These are phyloP conservation scores for Phylloscopus trochiloides DNA, from an alignment of 2,113 vertebrate genomes.

Conservation along the genomic window DNA sequence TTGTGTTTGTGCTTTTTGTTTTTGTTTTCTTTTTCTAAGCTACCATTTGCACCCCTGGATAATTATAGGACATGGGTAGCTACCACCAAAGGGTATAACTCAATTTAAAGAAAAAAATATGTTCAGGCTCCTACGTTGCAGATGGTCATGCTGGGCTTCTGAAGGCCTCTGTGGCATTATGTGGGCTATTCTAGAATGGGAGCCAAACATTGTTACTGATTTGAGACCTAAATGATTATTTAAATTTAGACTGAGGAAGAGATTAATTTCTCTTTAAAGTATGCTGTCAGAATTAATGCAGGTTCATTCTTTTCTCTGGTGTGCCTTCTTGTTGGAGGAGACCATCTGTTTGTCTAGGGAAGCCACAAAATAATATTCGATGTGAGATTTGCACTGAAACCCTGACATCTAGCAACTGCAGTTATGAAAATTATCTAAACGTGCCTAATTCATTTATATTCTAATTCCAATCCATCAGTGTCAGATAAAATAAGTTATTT, in stretches of 20 bases:
- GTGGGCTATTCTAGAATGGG: not conserved
- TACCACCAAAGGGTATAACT: slow-evolving; percentile 16
- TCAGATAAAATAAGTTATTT: slow-evolving; percentile 69
- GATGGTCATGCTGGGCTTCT: not conserved
- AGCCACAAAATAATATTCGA: slow-evolving; percentile 60
- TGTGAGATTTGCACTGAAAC: slow-evolving; percentile 40
- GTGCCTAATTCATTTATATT: slow-evolving; percentile 70
- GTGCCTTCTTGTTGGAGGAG: not conserved
- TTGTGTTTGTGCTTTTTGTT: not conserved
- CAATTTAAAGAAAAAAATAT: slow-evolving; percentile 40
- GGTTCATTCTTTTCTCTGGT: not conserved
- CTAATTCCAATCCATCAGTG: slow-evolving; percentile 70
- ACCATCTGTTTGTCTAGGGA: slow-evolving; percentile 65
- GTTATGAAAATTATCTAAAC: slow-evolving; percentile 68
- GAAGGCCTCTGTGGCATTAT: not conserved
- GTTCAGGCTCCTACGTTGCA: not conserved
- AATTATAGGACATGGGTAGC: not conserved
- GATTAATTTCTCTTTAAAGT: slow-evolving; percentile 34
- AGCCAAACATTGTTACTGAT: slow-evolving; percentile 26
- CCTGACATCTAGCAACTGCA: slow-evolving; percentile 45
- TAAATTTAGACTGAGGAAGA: slow-evolving; percentile 22
- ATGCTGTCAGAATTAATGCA: slow-evolving; percentile 22
- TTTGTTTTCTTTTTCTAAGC: not conserved
- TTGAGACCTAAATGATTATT: slow-evolving; percentile 44
- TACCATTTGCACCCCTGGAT: not conserved